Percentiles rank a stretch among this genome's conserved stretches.
phyloP scores from a whole-genome alignment of 2,888 invertebrate genomes.

The Acleris emargana region DNA sequence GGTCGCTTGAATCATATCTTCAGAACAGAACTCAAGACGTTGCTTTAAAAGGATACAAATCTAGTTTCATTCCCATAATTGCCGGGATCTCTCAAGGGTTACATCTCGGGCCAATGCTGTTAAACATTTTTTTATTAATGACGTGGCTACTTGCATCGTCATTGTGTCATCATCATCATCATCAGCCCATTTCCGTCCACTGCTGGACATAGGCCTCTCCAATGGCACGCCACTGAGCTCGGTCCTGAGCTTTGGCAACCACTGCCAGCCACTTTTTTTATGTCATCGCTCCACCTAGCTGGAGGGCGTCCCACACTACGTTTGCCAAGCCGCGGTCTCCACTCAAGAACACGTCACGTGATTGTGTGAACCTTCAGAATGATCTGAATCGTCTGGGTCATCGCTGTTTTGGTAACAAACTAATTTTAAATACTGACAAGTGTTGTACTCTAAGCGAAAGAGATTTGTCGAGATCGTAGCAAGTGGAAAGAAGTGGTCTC shows the following conservation, averaged over 20 bases:
- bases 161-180: conserved; percentile 14
- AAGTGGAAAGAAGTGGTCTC: too few relatives aligned
- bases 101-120: neutral
- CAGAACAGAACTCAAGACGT: conserved; percentile 7
- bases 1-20: conserved; percentile 26
- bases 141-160: conserved; percentile 9
- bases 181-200: too few relatives aligned
- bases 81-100: conserved; percentile 31
- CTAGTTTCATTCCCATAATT: neutral
- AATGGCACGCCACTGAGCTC: too few relatives aligned
- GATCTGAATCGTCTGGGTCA: neutral
- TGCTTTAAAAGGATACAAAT: conserved; percentile 14
- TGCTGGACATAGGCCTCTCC: too few relatives aligned
- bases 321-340: conserved; percentile 11
- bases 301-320: too few relatives aligned
- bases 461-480: too few relatives aligned
- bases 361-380: conserved; percentile 6
- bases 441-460: too few relatives aligned
- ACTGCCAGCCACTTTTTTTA: too few relatives aligned
- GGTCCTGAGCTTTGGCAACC: too few relatives aligned
- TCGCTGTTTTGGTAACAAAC: conserved; percentile 5
- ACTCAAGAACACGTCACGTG: neutral
- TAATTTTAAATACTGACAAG: too few relatives aligned
- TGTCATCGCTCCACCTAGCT: too few relatives aligned
- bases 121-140: conserved; percentile 7